Evolutionary conservation across 1,140 invertebrate species (phyloP).

Genomic region (Sarcophaga peregrina): DNA sequence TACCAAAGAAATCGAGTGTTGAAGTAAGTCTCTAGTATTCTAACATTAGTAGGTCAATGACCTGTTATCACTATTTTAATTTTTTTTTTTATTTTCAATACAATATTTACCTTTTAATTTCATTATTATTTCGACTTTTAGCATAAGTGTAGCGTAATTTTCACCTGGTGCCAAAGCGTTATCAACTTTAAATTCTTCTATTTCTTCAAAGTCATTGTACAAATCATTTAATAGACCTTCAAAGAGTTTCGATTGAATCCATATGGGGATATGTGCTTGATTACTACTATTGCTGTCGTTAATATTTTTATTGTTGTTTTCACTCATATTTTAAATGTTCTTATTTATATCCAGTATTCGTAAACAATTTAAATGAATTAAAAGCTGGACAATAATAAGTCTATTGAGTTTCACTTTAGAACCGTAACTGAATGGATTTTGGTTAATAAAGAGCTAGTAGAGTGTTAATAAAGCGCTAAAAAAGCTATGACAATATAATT

Average conservation of each 20-base stretch:
- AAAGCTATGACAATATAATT: too few species aligned
- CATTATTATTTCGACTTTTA: slow-evolving; percentile 56
- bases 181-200: slow-evolving; percentile 50
- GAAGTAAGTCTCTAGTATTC: slow-evolving; percentile 27
- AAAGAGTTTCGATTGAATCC: slow-evolving; percentile 67
- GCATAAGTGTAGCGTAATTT: slow-evolving; percentile 58
- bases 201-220: slow-evolving; percentile 57
- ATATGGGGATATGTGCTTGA: slow-evolving; percentile 53
- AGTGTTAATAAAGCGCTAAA: too few species aligned
- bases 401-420: too few species aligned
- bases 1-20: background rate
- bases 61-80: background rate
- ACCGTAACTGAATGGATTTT: too few species aligned
- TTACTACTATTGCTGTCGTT: background rate
- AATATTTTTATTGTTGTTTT: background rate
- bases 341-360: background rate
- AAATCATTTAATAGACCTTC: slow-evolving; percentile 62
- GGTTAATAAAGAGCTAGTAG: too few species aligned
- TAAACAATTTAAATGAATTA: background rate
- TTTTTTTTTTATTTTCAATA: background rate
- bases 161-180: slow-evolving; percentile 54
- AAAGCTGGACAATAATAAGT: too few species aligned
- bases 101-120: slow-evolving; percentile 55
- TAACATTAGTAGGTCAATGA: slow-evolving; percentile 9
- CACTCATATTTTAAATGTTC: background rate